Conservation (phyloP, 92 coral and sea anemone species). For the Pocillopora meandrina region DNA sequence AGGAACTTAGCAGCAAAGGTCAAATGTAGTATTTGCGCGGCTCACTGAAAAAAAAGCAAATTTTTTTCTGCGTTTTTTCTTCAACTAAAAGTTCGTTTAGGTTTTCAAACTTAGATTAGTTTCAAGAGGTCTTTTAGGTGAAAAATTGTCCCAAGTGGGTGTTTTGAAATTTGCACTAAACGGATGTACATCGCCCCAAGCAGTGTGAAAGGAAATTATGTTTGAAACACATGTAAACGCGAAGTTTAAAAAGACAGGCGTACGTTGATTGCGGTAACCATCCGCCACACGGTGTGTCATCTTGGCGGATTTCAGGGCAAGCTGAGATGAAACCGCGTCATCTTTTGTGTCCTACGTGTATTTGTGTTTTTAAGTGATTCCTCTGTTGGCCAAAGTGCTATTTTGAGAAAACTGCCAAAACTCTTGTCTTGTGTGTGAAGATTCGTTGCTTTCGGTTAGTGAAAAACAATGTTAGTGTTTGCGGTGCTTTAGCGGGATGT, state of each 20-base stretch:
- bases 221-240: neutral
- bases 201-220: neutral
- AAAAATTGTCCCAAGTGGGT: constrained; percentile 16
- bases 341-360: neutral
- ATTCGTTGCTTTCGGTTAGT: neutral
- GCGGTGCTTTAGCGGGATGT: neutral
- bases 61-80: neutral
- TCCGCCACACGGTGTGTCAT: neutral
- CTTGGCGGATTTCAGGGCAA: neutral
- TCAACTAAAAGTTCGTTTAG: neutral
- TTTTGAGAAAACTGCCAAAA: neutral
- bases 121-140: constrained; percentile 25
- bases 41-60: neutral
- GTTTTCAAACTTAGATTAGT: constrained; percentile 10
- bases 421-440: neutral
- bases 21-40: neutral
- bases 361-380: too few species aligned
- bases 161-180: constrained; percentile 9
- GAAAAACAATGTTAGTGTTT: neutral
- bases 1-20: neutral
- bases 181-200: neutral
- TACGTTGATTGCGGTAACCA: neutral
- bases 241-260: neutral
- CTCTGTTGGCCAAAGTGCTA: too few species aligned
- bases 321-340: too few species aligned